Evolutionary conservation across 2,888 invertebrate species (phyloP).

Genomic region (Phortica okadai): DNA sequence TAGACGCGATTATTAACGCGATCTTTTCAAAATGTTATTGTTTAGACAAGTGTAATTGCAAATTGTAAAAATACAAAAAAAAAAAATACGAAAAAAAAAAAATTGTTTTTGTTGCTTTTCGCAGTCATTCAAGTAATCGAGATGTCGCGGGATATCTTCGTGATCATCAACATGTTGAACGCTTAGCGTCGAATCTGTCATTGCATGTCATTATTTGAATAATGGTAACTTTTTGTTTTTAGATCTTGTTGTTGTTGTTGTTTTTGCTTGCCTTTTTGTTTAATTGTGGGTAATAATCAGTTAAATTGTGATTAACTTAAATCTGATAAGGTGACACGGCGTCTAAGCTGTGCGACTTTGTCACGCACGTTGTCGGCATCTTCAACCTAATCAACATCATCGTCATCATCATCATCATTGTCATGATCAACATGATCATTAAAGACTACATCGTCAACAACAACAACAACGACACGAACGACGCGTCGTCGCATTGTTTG

Average conservation of each 20-base stretch:
- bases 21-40: conserved; percentile 40
- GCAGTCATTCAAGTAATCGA: neutral
- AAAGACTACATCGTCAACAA: neutral
- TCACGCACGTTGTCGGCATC: neutral
- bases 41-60: conserved; percentile 72
- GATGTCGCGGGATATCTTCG: neutral
- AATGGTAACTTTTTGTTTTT: neutral
- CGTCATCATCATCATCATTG: neutral
- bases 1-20: conserved; percentile 38
- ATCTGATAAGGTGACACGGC: neutral
- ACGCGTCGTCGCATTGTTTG: too few species aligned
- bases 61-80: conserved; percentile 60
- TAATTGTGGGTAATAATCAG: neutral
- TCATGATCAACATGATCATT: neutral
- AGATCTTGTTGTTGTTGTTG: neutral
- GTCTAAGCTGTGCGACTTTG: neutral
- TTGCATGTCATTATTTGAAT: neutral
- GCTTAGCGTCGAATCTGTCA: neutral
- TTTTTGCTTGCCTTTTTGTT: neutral
- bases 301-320: neutral
- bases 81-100: neutral
- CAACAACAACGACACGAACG: too few species aligned
- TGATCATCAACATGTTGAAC: too few species aligned
- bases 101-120: neutral
- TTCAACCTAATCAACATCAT: neutral